Conservation (phyloP, 2,797 vertebrate genomes). For the Pangasius mekongensis region DNA sequence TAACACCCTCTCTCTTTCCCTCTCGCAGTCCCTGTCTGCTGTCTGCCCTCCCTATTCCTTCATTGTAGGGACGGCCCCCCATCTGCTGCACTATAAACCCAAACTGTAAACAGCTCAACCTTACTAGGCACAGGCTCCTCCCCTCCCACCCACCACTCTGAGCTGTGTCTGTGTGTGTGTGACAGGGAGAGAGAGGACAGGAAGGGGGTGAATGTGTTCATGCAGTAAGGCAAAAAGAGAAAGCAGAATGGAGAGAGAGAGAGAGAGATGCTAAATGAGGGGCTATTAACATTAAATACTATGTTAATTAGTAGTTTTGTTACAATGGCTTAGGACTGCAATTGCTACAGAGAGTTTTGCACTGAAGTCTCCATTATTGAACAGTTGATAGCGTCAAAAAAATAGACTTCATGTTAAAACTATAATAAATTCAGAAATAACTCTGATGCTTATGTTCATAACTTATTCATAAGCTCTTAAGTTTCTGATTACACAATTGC, state of each 20-base stretch:
- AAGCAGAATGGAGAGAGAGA: neutral
- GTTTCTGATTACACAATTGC: too few relatives aligned
- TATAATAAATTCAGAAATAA: too few relatives aligned
- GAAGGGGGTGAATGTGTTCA: conserved; percentile 52
- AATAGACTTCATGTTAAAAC: too few relatives aligned
- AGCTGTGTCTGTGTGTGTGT: conserved; percentile 48
- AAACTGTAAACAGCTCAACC: conserved; percentile 63
- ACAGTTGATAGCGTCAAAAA: too few relatives aligned
- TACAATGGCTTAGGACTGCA: too few relatives aligned
- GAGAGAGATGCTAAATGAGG: too few relatives aligned
- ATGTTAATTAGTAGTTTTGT: too few relatives aligned
- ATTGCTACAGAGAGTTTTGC: too few relatives aligned
- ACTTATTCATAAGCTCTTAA: too few relatives aligned
- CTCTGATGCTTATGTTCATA: too few relatives aligned
- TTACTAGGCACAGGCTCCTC: conserved; percentile 60
- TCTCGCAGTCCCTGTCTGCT: conserved; percentile 54
- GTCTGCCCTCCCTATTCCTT: conserved; percentile 58
- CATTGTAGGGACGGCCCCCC: conserved; percentile 56
- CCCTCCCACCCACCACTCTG: conserved; percentile 53
- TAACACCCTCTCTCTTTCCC: conserved; percentile 37
- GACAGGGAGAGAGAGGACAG: conserved; percentile 40
- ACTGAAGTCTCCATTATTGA: too few relatives aligned
- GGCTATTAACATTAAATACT: too few relatives aligned
- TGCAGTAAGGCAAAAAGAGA: conserved; percentile 10
- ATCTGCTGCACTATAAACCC: conserved; percentile 63